Evolutionary conservation across 2,888 invertebrate species (phyloP).

Genomic region (Drosophila multiciliata): DNA sequence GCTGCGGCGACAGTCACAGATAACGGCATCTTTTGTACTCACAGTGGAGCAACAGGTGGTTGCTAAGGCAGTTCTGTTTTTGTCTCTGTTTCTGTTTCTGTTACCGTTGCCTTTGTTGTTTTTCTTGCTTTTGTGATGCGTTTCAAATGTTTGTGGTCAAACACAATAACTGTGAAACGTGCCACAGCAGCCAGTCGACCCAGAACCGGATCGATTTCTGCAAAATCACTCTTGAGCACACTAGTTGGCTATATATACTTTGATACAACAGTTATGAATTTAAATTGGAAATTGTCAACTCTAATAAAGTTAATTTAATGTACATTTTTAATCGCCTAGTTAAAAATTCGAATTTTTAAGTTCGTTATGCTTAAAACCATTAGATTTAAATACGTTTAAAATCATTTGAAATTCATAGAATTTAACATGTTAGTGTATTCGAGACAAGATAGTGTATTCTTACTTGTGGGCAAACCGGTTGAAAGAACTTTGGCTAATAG

Average conservation of each 20-base stretch:
- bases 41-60: conserved; percentile 56
- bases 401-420: neutral
- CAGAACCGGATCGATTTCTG: conserved; percentile 37
- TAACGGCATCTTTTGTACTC: conserved; percentile 56
- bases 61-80: conserved; percentile 30
- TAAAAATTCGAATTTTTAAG: neutral
- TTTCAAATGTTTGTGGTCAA: conserved; percentile 72
- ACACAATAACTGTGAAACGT: conserved; percentile 64
- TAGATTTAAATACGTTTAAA: neutral
- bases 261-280: neutral
- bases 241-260: neutral
- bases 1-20: conserved; percentile 25
- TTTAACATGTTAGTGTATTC: neutral
- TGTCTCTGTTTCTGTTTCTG: conserved; percentile 1
- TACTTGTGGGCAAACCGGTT: conserved; percentile 64
- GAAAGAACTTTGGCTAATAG: conserved; percentile 63
- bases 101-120: conserved; percentile 10
- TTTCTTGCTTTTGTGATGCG: conserved; percentile 22
- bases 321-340: neutral
- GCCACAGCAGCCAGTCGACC: conserved; percentile 20
- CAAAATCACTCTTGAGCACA: conserved; percentile 21
- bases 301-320: neutral
- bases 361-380: neutral
- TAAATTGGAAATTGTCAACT: neutral
- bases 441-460: neutral